Evolutionary conservation across 2,113 vertebrate species (phyloP).

Genomic region (Ochotona curzoniae): DNA sequence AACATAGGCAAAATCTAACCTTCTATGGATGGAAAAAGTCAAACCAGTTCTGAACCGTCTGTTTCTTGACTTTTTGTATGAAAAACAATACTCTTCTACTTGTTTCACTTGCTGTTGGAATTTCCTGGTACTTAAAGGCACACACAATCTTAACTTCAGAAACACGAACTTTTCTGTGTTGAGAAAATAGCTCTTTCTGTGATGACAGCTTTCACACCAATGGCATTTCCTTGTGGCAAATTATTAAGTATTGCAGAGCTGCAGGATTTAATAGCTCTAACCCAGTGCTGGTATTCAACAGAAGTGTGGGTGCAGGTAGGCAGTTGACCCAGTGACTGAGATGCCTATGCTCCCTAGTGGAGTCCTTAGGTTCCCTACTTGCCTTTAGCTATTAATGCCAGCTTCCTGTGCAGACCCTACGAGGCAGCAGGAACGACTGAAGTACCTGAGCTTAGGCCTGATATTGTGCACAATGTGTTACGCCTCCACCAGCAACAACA

Average conservation of each 20-base stretch:
- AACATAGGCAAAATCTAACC: not conserved
- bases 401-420: no score
- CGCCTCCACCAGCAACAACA: no score
- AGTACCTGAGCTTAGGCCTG: no score
- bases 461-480: no score
- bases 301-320: no score
- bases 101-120: conserved; percentile 33
- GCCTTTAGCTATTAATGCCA: no score
- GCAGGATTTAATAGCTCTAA: conserved; percentile 16
- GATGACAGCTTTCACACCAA: not conserved
- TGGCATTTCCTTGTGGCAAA: conserved; percentile 45
- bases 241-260: not conserved
- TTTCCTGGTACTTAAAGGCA: conserved; percentile 39
- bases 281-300: conserved; percentile 19
- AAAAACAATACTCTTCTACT: conserved; percentile 25
- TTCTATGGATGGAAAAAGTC: conserved; percentile 6
- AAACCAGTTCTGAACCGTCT: conserved; percentile 10
- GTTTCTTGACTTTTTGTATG: conserved; percentile 7
- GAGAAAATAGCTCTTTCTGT: not conserved
- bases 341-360: no score
- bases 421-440: no score
- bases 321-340: no score
- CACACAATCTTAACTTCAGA: conserved; percentile 38
- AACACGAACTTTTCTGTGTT: not conserved
- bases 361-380: no score